Conservation (phyloP, 2,113 vertebrate genomes). For the Dasyornis broadbenti region DNA sequence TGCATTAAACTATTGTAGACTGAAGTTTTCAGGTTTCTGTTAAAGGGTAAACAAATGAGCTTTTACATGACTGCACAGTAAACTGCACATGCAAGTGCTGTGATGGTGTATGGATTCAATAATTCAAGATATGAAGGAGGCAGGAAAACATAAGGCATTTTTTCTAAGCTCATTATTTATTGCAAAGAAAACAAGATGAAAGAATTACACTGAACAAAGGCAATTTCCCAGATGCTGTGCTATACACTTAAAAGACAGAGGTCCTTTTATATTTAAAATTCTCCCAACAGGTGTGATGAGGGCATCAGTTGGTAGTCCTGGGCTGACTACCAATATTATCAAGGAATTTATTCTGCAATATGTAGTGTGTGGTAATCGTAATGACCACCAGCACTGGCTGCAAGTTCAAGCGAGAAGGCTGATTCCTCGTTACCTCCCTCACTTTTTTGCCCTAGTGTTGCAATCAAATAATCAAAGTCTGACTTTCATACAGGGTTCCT, state of each 20-base stretch:
- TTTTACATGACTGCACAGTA: neutral
- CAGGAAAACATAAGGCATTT: neutral
- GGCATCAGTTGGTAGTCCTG: neutral
- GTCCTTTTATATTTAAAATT: neutral
- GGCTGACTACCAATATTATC: neutral
- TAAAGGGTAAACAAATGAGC: neutral
- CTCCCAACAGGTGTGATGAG: neutral
- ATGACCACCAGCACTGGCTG: neutral
- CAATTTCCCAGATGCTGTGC: neutral
- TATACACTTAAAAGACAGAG: neutral
- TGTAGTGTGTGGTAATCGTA: neutral
- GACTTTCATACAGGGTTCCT: neutral
- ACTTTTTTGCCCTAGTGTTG: neutral
- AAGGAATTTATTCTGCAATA: neutral
- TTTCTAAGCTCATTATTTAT: neutral
- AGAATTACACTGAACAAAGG: neutral
- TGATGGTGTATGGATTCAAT: neutral
- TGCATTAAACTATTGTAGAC: neutral
- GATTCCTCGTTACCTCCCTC: neutral
- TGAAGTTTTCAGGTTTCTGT: neutral
- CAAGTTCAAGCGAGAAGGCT: neutral
- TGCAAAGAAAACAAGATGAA: neutral
- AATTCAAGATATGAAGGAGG: neutral
- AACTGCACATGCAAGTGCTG: neutral
- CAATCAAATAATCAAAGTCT: neutral